These are phyloP conservation scores for Cyanoramphus novaezelandiae DNA, from an alignment of 2,113 vertebrate genomes.

Conservation along the genomic window DNA sequence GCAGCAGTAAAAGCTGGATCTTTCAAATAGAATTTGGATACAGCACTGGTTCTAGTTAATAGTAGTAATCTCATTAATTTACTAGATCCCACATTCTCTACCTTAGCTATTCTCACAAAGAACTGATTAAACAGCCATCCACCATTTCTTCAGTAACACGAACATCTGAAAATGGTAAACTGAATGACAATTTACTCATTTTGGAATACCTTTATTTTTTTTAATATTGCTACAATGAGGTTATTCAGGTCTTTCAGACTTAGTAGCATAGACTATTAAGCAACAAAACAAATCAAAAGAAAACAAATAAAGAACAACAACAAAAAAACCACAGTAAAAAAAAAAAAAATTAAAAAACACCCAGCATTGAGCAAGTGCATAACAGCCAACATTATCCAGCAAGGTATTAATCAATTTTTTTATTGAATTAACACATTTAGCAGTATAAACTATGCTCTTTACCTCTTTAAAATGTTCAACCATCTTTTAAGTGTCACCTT, in stretches of 20 bases:
- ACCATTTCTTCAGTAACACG: not conserved
- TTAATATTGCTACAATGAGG: not conserved
- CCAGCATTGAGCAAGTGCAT: not conserved
- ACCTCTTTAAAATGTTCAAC: not conserved
- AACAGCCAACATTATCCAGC: not conserved
- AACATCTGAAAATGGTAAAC: not conserved
- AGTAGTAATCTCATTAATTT: not conserved
- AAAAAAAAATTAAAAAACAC: not conserved
- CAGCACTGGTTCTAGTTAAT: not conserved
- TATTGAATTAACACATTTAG: not conserved
- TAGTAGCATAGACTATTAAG: not conserved
- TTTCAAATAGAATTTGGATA: not conserved
- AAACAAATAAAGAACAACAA: not conserved
- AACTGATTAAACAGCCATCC: not conserved
- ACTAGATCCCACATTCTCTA: not conserved
- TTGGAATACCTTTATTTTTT: not conserved
- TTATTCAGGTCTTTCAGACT: not conserved
- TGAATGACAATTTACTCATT: not conserved
- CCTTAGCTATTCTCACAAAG: not conserved
- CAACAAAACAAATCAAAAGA: not conserved
- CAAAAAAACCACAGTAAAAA: not conserved
- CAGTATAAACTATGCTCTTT: not conserved
- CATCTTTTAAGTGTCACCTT: not conserved
- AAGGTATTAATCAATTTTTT: not conserved
- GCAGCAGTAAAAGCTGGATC: not conserved